These are phyloP conservation scores for Thumatha senex DNA, from an alignment of 2,888 invertebrate genomes.

Conservation along the genomic window DNA sequence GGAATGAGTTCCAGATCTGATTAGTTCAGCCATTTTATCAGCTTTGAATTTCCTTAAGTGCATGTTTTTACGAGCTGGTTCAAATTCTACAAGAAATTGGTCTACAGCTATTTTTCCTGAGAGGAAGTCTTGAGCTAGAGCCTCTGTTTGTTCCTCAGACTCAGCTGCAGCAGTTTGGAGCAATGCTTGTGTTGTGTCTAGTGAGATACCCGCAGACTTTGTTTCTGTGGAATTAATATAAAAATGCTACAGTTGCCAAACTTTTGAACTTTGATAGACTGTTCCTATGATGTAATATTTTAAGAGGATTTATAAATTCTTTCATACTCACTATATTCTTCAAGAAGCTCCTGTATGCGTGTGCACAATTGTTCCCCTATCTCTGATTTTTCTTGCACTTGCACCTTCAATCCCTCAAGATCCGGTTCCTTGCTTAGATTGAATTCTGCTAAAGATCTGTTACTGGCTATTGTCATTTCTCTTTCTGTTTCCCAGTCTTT, in stretches of 20 bases:
- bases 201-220: slow-evolving; percentile 89
- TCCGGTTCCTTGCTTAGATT: slow-evolving; percentile 94
- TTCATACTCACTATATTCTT: slow-evolving; percentile 87
- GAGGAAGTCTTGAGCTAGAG: slow-evolving; percentile 90
- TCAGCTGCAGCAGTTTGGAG: slow-evolving; percentile 96
- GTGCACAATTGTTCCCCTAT: slow-evolving; percentile 86
- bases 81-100: slow-evolving; percentile 93
- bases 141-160: slow-evolving; percentile 96
- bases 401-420: slow-evolving; percentile 88
- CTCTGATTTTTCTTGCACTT: slow-evolving; percentile 87
- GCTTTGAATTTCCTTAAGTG: slow-evolving; percentile 92
- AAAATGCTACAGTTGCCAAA: neutral
- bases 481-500: slow-evolving; percentile 92
- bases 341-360: slow-evolving; percentile 89
- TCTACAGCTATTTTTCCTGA: slow-evolving; percentile 89
- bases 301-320: neutral
- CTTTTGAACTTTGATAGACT: neutral
- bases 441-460: slow-evolving; percentile 95
- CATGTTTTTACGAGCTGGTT: slow-evolving; percentile 85
- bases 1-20: slow-evolving; percentile 67
- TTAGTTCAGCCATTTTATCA: slow-evolving; percentile 94
- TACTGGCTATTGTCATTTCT: slow-evolving; percentile 93
- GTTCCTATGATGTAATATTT: neutral
- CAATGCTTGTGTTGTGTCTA: slow-evolving; percentile 94
- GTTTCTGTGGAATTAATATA: slow-evolving; percentile 82